Percentiles rank a stretch among this genome's conserved stretches.
These are phyloP conservation scores for Cremastinae sp. DNA, from an alignment of 2,888 invertebrate genomes.

Conservation along the genomic window DNA sequence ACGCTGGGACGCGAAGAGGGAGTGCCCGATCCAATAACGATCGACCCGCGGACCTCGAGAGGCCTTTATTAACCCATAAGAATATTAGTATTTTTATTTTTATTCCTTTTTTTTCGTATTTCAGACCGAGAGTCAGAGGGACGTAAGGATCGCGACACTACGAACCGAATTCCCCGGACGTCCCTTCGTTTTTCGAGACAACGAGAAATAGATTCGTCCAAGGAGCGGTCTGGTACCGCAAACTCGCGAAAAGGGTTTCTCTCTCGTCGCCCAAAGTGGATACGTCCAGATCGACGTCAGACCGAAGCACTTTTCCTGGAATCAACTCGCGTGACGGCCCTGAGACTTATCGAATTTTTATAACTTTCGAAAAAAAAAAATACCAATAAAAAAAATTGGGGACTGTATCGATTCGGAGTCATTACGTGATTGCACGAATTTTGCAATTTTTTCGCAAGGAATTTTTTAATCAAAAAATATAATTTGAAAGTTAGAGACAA, in stretches of 20 bases:
- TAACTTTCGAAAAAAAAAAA: background rate
- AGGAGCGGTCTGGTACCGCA: slow-evolving; percentile 49
- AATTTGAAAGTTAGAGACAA: no score
- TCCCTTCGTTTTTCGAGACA: background rate
- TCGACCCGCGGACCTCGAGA: slow-evolving; percentile 73
- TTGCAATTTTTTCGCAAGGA: background rate
- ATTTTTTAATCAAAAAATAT: no score
- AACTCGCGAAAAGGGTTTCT: slow-evolving; percentile 65
- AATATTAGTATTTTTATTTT: slow-evolving; percentile 60
- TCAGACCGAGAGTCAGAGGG: background rate
- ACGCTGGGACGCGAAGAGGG: slow-evolving; percentile 66
- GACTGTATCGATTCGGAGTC: no score
- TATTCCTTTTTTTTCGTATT: slow-evolving; percentile 9
- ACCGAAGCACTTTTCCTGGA: slow-evolving; percentile 78
- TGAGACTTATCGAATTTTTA: slow-evolving; percentile 73
- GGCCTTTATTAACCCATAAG: slow-evolving; percentile 78
- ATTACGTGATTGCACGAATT: background rate
- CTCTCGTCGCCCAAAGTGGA: slow-evolving; percentile 59
- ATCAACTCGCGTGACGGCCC: slow-evolving; percentile 78
- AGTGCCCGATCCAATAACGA: slow-evolving; percentile 79
- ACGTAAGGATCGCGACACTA: background rate
- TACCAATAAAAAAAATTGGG: slow-evolving; percentile 19
- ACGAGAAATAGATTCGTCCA: slow-evolving; percentile 26
- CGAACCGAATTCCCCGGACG: slow-evolving; percentile 8
- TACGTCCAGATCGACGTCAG: slow-evolving; percentile 44